These are phyloP conservation scores for Amblyraja radiata DNA, from an alignment of 2,797 vertebrate genomes.

Conservation along the genomic window DNA sequence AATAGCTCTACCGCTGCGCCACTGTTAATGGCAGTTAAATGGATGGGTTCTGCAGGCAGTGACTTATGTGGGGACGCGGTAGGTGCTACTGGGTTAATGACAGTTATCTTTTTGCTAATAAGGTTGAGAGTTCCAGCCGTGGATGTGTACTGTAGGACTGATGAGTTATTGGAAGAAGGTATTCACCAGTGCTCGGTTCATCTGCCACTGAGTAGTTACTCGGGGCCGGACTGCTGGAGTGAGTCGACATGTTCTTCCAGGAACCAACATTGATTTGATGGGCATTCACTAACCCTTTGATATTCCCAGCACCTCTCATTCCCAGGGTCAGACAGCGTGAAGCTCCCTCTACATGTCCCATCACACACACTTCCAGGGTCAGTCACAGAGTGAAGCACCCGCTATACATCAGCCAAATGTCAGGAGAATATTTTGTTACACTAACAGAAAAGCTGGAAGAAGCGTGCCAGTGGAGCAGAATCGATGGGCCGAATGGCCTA, in stretches of 20 bases:
- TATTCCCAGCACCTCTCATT: too few relatives aligned
- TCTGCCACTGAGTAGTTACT: not conserved
- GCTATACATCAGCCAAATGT: not conserved
- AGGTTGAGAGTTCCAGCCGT: not conserved
- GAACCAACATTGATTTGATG: too few relatives aligned
- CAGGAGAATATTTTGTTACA: not conserved
- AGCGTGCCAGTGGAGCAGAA: too few relatives aligned
- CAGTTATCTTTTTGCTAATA: not conserved
- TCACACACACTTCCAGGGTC: not conserved
- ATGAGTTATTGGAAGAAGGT: not conserved
- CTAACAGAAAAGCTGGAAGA: too few relatives aligned
- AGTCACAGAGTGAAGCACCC: not conserved
- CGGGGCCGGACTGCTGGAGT: not conserved
- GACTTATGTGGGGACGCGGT: not conserved
- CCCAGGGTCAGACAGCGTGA: too few relatives aligned
- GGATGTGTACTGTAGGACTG: not conserved
- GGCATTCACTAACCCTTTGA: too few relatives aligned
- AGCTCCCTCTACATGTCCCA: too few relatives aligned
- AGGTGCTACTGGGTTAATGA: not conserved
- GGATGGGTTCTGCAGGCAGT: not conserved
- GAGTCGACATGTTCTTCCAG: too few relatives aligned
- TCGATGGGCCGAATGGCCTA: too few relatives aligned
- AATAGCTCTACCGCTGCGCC: too few relatives aligned
- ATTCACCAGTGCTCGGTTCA: too few relatives aligned
- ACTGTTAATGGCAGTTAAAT: not conserved